Evolutionary conservation across 2,888 invertebrate species (phyloP), one percentile per base, ranked within the genome.

Genomic region (Metellina segmentata): DNA sequence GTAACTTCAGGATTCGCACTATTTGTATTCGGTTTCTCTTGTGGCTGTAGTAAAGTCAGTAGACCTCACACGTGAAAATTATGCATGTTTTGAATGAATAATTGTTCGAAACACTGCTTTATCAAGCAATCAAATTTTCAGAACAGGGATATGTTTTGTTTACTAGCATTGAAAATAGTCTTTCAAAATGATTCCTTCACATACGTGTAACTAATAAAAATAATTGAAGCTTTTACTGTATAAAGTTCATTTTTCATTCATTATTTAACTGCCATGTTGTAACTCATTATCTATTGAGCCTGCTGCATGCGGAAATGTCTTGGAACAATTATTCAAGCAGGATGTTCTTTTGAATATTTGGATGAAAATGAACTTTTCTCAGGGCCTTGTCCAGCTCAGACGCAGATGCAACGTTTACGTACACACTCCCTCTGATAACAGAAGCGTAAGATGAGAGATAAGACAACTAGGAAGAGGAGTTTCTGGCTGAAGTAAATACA

Each of bases 371-470:
- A 34, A 61, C 13, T 9, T 20, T 61, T 11, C 13, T 79, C 53
- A 20, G 61, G 53, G 34, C 61, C 79, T 61, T 79, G 61, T 53
- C 16, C 20, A 16, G 20, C 53, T 61, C 9, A 51, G 19, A 19
- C 52, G 34, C 79, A 79, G 79, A 61, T 79, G 79, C 61, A 79
- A 61, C 79, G 51, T 78, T 51, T 16, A 77, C 4, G 34, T 19
- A 52, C 51, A 13, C 53, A 79, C 52, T 79, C 9, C 79, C 34
- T 7, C 53, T 20, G 79, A 79, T 79, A 79, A 34, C 34, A 34
- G 34, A 34, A 79, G 61, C 61, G 53, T 16, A 61, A 79, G 79
- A 79, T 79, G 51, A 77, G 51, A 77, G 49, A 77, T 77, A 79
- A 79, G 79, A 61, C 79, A 77, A 79, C 61, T 53, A 79, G 61